Evolutionary conservation across 2,113 vertebrate genomes (phyloP).

Genomic region (Callithrix jacchus): DNA sequence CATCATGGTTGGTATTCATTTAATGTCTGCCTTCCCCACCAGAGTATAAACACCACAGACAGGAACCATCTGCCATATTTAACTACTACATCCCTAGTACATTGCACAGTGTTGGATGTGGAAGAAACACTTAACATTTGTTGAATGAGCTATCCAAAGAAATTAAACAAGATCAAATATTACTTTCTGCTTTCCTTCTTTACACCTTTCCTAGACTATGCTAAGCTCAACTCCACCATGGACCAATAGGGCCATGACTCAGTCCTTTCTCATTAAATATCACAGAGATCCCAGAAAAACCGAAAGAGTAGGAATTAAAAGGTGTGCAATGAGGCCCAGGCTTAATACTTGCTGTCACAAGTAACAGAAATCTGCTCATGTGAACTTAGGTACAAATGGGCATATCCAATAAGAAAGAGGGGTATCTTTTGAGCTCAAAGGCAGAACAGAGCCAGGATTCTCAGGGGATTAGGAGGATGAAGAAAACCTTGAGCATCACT

Average conservation of each 20-base stretch:
- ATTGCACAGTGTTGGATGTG: rapidly evolving
- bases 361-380: neutral
- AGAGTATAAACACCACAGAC: neutral
- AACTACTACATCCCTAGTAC: neutral
- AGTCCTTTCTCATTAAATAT: neutral
- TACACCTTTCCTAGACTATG: neutral
- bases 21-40: neutral
- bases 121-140: neutral
- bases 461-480: neutral
- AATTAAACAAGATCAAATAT: neutral
- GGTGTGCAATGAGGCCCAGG: neutral
- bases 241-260: neutral
- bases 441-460: neutral
- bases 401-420: neutral
- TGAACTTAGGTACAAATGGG: neutral
- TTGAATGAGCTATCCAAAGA: neutral
- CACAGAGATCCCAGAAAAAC: neutral
- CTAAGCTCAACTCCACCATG: neutral
- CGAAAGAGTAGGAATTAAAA: neutral
- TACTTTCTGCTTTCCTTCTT: neutral
- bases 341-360: neutral
- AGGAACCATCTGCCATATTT: neutral
- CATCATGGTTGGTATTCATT: neutral
- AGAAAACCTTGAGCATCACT: neutral
- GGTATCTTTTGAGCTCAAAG: neutral